These are phyloP conservation scores for Tenualosa thibaudeaui DNA, from an alignment of 2,797 vertebrate species.

Conservation along the genomic window DNA sequence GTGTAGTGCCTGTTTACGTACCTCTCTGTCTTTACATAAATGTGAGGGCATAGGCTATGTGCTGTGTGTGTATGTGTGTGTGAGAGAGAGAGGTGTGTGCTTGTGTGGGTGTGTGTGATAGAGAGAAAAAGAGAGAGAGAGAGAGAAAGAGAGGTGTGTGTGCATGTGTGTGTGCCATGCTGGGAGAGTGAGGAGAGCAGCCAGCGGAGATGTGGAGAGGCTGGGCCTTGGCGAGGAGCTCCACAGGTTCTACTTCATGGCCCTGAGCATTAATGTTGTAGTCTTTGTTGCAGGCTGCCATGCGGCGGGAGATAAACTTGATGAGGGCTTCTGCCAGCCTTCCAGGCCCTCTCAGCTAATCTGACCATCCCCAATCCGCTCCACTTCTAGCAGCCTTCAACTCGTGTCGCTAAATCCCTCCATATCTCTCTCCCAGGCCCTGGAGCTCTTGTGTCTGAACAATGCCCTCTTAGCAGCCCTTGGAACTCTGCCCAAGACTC, in stretches of 20 bases:
- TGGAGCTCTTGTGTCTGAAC: slow-evolving; percentile 60
- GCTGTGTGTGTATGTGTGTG: not conserved
- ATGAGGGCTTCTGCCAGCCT: slow-evolving; percentile 53
- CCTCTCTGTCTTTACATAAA: not conserved
- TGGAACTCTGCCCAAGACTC: slow-evolving; percentile 56
- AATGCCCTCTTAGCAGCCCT: slow-evolving; percentile 60
- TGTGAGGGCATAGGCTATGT: not conserved
- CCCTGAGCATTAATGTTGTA: slow-evolving; percentile 61
- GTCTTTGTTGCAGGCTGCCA: slow-evolving; percentile 63
- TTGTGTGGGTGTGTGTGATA: not conserved
- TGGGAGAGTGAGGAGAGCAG: slow-evolving; percentile 40
- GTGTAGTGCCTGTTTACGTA: not conserved
- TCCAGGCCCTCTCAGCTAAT: slow-evolving; percentile 59
- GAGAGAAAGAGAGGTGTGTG: not conserved
- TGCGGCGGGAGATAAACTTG: slow-evolving; percentile 62
- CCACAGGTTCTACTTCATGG: slow-evolving; percentile 63
- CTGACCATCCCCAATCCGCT: slow-evolving; percentile 58
- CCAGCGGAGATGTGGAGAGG: slow-evolving; percentile 36
- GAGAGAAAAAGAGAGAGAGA: slow-evolving; percentile 27
- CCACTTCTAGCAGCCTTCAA: slow-evolving; percentile 58
- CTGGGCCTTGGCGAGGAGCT: slow-evolving; percentile 46
- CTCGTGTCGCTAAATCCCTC: slow-evolving; percentile 60
- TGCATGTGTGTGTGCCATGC: not conserved
- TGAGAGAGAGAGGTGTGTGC: not conserved
- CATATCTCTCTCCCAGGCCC: slow-evolving; percentile 62